Percentiles rank a stretch among this genome's conserved stretches.
Conservation (phyloP, 2,113 vertebrate species). For the Hippocampus comes region DNA sequence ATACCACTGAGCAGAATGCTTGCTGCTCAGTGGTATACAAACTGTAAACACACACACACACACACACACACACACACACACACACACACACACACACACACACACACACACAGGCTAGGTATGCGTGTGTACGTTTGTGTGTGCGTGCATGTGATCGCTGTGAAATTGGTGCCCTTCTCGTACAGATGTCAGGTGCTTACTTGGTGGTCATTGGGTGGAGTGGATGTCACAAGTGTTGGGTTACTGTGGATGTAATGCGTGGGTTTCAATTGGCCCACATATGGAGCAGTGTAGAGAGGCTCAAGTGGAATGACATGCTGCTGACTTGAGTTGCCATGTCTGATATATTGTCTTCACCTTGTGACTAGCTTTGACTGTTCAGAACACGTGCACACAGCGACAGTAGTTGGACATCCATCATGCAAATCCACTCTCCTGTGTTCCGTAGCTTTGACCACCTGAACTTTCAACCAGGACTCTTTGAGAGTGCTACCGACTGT, state of each 20-base stretch:
- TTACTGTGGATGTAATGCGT: constrained; percentile 50
- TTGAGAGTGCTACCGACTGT: background rate
- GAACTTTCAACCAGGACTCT: no score
- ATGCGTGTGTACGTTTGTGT: constrained; percentile 11
- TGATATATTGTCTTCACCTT: constrained; percentile 13
- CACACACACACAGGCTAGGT: background rate
- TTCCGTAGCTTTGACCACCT: background rate
- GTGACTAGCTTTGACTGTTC: background rate
- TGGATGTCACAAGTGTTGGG: constrained; percentile 57
- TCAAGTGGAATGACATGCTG: constrained; percentile 24
- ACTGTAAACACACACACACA: constrained; percentile 2
- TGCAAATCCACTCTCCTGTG: background rate
- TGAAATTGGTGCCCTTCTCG: constrained; percentile 55
- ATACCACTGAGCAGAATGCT: no score
- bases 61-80: background rate
- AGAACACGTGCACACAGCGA: no score
- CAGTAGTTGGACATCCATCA: background rate
- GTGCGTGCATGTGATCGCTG: constrained; percentile 30
- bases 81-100: background rate
- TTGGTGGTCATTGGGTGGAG: constrained; percentile 49
- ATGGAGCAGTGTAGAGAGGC: background rate
- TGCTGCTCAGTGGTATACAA: background rate
- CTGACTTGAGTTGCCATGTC: constrained; percentile 23
- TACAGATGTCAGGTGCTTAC: constrained; percentile 66
- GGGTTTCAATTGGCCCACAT: constrained; percentile 45